phyloP scores from a whole-genome alignment of 1,140 invertebrate genomes.

The Tetragnatha versicolor region DNA sequence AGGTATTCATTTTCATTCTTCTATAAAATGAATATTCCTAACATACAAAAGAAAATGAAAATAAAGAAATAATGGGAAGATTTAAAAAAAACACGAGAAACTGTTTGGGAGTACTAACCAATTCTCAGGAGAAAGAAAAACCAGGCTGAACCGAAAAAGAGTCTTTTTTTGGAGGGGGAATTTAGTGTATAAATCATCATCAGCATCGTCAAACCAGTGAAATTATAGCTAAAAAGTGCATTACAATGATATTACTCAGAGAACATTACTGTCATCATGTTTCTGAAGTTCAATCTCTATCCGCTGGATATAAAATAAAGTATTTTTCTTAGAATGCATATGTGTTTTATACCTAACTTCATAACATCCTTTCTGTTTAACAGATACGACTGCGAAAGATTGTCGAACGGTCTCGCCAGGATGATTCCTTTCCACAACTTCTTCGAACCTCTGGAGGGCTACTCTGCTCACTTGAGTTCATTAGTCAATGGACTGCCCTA shows the following conservation, averaged over 20 bases:
- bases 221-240: neutral
- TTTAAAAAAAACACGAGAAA: no score
- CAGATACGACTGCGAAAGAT: constrained; percentile 66
- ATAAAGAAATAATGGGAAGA: no score
- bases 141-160: no score
- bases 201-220: no score
- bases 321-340: neutral
- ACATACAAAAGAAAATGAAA: no score
- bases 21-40: no score
- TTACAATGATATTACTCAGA: neutral
- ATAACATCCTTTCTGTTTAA: neutral
- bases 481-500: constrained; percentile 72
- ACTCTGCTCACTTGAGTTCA: constrained; percentile 69
- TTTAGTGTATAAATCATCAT: no score
- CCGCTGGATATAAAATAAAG: neutral
- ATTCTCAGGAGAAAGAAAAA: no score
- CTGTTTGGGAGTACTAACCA: no score
- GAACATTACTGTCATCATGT: neutral
- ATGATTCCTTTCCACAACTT: constrained; percentile 63
- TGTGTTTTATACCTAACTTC: neutral
- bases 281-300: neutral
- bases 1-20: no score
- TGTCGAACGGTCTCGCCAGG: constrained; percentile 65
- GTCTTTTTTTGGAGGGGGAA: no score
- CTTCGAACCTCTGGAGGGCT: constrained; percentile 68